Percentiles rank a stretch among this genome's conserved stretches.
Evolutionary conservation across 2,797 vertebrate species (phyloP).

Genomic region (Ataeniobius toweri): DNA sequence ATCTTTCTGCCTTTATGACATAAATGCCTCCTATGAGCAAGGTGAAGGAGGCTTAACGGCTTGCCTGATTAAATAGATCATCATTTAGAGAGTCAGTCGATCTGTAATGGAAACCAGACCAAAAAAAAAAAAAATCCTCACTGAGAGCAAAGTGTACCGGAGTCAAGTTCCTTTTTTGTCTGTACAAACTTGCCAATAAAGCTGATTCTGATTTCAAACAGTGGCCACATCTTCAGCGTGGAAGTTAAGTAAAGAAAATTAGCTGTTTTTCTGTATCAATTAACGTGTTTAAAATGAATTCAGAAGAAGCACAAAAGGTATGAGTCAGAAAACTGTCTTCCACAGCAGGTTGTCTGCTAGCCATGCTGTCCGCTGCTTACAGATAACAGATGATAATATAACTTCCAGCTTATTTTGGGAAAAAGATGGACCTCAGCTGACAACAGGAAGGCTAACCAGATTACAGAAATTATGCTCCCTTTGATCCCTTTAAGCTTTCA

Average conservation of each 20-base stretch:
- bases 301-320: background rate
- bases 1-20: background rate
- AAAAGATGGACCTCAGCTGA: no score
- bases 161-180: no score
- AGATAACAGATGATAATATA: no score
- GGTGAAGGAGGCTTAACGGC: background rate
- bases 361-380: no score
- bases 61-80: background rate
- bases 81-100: background rate
- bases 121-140: no score
- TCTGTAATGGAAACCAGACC: background rate
- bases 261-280: background rate
- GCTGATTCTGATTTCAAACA: background rate
- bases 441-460: no score
- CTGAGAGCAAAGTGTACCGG: no score
- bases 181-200: no score
- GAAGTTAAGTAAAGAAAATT: background rate
- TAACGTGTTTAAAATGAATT: background rate
- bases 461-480: no score
- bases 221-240: background rate
- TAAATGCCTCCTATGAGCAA: background rate
- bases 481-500: no score
- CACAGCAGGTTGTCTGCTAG: background rate
- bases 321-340: background rate
- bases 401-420: no score